Evolutionary conservation across 2,113 vertebrate species (phyloP), one percentile per base, ranked within the genome.

Genomic region (Fulica atra): DNA sequence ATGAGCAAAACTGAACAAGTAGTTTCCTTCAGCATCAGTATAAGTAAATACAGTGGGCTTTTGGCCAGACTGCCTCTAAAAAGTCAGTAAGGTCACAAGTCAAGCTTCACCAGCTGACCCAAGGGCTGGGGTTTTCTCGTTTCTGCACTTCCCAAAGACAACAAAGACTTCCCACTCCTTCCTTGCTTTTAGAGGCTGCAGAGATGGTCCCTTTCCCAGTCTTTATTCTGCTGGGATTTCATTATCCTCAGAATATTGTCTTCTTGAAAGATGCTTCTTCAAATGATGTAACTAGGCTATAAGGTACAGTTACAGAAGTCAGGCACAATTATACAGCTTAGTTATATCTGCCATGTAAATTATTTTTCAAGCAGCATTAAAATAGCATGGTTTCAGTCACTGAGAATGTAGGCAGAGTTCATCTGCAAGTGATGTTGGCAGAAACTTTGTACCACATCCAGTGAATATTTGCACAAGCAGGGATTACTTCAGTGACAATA

Each of bases 391-490:
- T 87, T 28, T 94, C 69, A 79, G 72, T 89, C 92, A 76, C 23
- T 54, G 36, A 90, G 36, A 44, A 60, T 13, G 18, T 63, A 33
- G 71, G 70, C 24, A 86, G 74, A 50, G 65, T 92, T 96, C 69
- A 97, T n/a, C 59, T 94, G 42, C 44, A 92, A 85, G 33, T 29
- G 14, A 69, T 21, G 35, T 76, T 93, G 91, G 40, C 82, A 70
- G 88, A 93, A 95, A 88, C 46, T 74, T 91, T 76, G 44, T 81
- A 53, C 40, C 69, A 36, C 38, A 86, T 92, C 96, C 59, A 79
- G 74, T 85, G 94, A 95, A 54, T 92, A 35, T 97, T 97, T 97
- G 66, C 38, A 73, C 19, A 72, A 92, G 12, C 51, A 26, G 48
- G 89, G 90, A 92, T 96, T 95, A 78, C 36, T 6, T 77, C 77